These are phyloP conservation scores for Trachythela sp. DNA, from an alignment of 64 coral and sea anemone genomes.

Conservation along the genomic window DNA sequence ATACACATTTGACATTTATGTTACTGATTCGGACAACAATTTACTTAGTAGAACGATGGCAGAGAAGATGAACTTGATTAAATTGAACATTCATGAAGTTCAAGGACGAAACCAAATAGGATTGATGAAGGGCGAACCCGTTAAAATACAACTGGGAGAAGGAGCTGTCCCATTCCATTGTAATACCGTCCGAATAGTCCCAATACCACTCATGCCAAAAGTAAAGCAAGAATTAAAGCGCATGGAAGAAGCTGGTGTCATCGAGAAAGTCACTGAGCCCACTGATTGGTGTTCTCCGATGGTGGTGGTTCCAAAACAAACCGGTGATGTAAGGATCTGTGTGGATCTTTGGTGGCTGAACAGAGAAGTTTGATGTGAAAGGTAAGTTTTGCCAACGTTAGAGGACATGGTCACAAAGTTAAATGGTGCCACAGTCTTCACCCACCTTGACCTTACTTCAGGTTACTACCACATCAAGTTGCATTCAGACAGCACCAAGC, in stretches of 20 bases:
- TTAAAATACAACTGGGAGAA: background rate
- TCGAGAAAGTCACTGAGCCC: background rate
- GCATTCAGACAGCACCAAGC: background rate
- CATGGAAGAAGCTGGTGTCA: background rate
- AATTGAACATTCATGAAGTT: background rate
- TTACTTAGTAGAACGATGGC: background rate
- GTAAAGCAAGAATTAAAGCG: slow-evolving; percentile 10
- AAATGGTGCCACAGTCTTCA: background rate
- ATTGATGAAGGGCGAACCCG: background rate
- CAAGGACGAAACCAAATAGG: background rate
- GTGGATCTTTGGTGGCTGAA: background rate
- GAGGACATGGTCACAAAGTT: slow-evolving; percentile 24
- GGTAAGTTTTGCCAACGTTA: background rate
- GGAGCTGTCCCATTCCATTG: background rate
- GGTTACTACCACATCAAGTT: background rate
- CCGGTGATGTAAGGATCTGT: background rate
- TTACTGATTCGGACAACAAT: background rate
- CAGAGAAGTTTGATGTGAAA: background rate
- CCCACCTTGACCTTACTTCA: background rate
- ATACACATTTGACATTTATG: background rate
- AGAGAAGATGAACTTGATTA: background rate
- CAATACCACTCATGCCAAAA: slow-evolving; percentile 29
- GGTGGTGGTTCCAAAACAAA: slow-evolving; percentile 21
- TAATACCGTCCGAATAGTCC: background rate
- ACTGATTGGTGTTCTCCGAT: slow-evolving; percentile 26